Evolutionary conservation across 2,888 invertebrate species (phyloP).

Genomic region (Megaustenia siamemsis): DNA sequence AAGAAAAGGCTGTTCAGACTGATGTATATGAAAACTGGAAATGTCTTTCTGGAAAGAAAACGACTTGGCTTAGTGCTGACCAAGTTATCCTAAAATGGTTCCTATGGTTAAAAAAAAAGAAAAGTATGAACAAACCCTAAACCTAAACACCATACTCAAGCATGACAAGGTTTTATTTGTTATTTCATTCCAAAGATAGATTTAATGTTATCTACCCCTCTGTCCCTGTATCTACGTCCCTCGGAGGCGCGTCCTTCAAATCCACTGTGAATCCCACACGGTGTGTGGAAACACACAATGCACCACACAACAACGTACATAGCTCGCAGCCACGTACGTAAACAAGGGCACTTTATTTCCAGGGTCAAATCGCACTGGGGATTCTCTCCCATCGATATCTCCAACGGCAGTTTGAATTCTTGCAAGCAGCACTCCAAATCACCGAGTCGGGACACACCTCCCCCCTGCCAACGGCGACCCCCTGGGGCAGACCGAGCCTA

Average conservation of each 20-base stretch:
- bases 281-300: neutral
- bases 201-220: no score
- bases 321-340: neutral
- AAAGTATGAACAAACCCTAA: no score
- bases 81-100: no score
- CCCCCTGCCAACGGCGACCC: conserved; percentile 43
- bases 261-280: conserved; percentile 6
- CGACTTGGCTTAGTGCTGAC: no score
- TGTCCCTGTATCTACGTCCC: no score
- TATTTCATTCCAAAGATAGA: no score
- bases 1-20: neutral
- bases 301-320: neutral
- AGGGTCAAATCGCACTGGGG: conserved; percentile 56
- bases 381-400: conserved; percentile 42
- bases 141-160: no score
- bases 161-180: no score
- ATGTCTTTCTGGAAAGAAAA: no score
- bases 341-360: conserved; percentile 16
- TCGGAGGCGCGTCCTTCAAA: neutral
- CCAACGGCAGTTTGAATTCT: conserved; percentile 2
- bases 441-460: conserved; percentile 15
- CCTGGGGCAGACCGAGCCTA: conserved; percentile 37
- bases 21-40: no score
- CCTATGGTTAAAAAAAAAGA: no score
- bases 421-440: neutral